A percentile compares a stretch with the other conserved stretches of the same genome.
Evolutionary conservation across 2,888 invertebrate species (phyloP).

Genomic region (Peribatodes rhomboidaria): DNA sequence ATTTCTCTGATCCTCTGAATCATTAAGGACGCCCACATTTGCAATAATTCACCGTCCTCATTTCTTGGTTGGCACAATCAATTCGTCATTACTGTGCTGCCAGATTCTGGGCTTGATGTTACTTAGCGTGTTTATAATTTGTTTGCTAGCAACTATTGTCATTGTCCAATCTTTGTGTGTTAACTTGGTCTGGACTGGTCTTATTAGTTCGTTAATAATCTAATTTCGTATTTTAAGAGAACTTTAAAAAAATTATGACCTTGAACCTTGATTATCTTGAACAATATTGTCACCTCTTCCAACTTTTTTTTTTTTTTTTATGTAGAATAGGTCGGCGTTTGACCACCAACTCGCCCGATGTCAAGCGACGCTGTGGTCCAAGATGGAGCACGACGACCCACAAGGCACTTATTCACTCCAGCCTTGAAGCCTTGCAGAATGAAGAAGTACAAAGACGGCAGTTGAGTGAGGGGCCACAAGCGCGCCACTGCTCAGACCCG

Average conservation of each 20-base stretch:
- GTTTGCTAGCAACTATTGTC: background rate
- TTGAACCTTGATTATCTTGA: background rate
- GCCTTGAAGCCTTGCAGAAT: no score
- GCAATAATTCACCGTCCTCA: conserved; percentile 70
- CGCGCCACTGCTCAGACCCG: no score
- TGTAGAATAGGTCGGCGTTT: no score
- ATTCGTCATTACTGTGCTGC: conserved; percentile 73
- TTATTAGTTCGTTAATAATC: background rate
- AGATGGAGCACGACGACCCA: no score
- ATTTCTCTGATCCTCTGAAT: conserved; percentile 67
- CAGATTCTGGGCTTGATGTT: conserved; percentile 8
- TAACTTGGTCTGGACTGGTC: background rate
- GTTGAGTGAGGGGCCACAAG: no score
- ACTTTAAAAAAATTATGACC: background rate
- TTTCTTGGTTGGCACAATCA: conserved; percentile 76
- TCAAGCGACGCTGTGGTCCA: no score
- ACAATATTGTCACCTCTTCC: background rate
- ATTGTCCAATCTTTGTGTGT: background rate
- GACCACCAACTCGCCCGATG: no score
- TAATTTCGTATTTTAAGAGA: no score
- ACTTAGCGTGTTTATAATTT: background rate
- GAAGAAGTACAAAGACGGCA: no score
- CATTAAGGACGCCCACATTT: conserved; percentile 79
- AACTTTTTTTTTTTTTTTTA: no score
- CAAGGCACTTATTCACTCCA: no score